Conservation (phyloP, 2,113 vertebrate genomes). For the Silurus meridionalis region DNA sequence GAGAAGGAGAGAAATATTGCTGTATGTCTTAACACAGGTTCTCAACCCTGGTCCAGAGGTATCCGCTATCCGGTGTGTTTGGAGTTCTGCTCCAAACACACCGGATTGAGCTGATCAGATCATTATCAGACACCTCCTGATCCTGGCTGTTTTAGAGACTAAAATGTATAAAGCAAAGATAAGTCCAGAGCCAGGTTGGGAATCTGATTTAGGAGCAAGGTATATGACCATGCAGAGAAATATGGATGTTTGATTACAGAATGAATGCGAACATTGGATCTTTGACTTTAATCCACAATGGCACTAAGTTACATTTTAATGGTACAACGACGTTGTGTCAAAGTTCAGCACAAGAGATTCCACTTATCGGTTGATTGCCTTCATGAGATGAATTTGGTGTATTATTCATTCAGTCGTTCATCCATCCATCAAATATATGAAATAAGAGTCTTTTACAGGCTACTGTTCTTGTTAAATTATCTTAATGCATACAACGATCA, state of each 20-base stretch:
- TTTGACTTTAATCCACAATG: not conserved
- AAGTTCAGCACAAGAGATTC: not conserved
- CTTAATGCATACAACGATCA: not conserved
- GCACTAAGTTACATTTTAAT: not conserved
- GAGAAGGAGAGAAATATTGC: not conserved
- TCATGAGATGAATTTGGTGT: not conserved
- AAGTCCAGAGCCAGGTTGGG: not conserved
- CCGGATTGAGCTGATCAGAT: not conserved
- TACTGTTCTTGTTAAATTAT: not conserved
- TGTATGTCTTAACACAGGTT: not conserved
- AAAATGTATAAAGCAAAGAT: not conserved
- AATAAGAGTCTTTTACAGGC: not conserved
- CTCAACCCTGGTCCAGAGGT: not conserved
- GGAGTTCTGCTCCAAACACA: not conserved
- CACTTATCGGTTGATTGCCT: not conserved
- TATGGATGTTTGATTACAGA: not conserved
- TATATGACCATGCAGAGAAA: not conserved
- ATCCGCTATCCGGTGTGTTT: too few species aligned
- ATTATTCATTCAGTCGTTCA: not conserved
- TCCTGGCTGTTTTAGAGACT: not conserved
- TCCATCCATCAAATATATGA: not conserved
- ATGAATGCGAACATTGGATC: not conserved
- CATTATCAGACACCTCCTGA: not conserved
- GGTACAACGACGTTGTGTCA: not conserved
- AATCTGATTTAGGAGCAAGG: not conserved